A percentile compares a stretch with the other conserved stretches of the same genome.
Evolutionary conservation across 2,888 invertebrate species (phyloP).

Genomic region (Cantharis nigra): DNA sequence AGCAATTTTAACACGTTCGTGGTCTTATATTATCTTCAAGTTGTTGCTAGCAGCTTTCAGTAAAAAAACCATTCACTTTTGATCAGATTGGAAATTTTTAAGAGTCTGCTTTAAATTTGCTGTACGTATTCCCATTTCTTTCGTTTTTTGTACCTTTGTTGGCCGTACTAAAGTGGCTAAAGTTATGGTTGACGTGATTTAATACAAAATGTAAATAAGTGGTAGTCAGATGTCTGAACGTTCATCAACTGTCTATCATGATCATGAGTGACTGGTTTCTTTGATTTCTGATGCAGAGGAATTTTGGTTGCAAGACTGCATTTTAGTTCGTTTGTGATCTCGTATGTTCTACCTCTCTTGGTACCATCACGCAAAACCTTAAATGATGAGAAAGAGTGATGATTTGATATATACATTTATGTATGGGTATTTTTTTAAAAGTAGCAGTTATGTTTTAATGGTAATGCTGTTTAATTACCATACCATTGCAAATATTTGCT

Average conservation of each 20-base stretch:
- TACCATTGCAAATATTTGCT: not conserved
- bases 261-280: conserved; percentile 53
- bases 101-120: conserved; percentile 31
- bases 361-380: conserved; percentile 2
- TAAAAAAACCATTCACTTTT: conserved; percentile 35
- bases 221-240: conserved; percentile 51
- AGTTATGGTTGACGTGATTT: conserved; percentile 17
- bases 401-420: conserved; percentile 1
- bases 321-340: conserved; percentile 18
- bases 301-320: conserved; percentile 40
- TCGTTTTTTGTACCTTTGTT: not conserved
- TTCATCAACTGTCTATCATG: conserved; percentile 53
- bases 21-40: conserved; percentile 45
- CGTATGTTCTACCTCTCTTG: conserved; percentile 10
- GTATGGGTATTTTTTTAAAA: not conserved
- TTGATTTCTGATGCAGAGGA: conserved; percentile 48
- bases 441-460: conserved; percentile 26
- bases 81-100: conserved; percentile 41
- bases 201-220: conserved; percentile 28
- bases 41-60: conserved; percentile 28
- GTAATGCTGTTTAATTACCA: conserved; percentile 24
- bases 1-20: conserved; percentile 50
- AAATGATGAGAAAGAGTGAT: conserved; percentile 17
- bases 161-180: not conserved
- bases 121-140: conserved; percentile 8